Base-by-base conservation (phyloP, 2,797 vertebrate species). In the Lates japonicus region DNA sequence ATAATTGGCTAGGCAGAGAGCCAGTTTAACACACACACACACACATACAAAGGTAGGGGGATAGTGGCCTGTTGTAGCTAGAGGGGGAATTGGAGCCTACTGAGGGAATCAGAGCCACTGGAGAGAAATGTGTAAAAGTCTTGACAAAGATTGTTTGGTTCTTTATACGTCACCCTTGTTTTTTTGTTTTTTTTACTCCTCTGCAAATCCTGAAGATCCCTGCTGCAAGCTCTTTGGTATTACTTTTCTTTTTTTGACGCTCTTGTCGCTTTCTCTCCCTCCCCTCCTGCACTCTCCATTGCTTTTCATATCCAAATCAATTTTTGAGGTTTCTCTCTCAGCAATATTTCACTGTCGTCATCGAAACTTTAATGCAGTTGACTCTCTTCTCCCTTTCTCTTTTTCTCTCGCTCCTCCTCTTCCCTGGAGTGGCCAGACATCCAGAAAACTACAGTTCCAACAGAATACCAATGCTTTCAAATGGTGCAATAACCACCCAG, bases 1-100 rank as follows among this genome's bases (percentile, higher is more conserved):
- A 85, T 94, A 90, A 93, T 92, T 93, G 88, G n/a, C n/a, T 84
- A 90, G 87, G 82, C 88, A 88, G 87, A 80, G 71, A 82, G 87
- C 82, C 90, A 83, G 85, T 69, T 68, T 63, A 61, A 59, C 75
- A 79, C 83, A 83, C 76, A 78, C 65, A 60, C 41, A 61, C 52
- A 67, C 70, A n/a, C 59, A 62, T 58, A 84, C 39, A 75, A 66
- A 76, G 59, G 66, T 74, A 73, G 73, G 63, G n/a, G 73, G 81
- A 82, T 41, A 48, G 72, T n/a, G n/a, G 81, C 49, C 67, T 51
- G 72, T 33, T 77, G 79, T 67, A 80, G 83, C 73, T 74, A n/a
- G 31, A 73, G 68, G 61, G n/a, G 59, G 67, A 82, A 80, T 74
- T 58, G 3, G 31, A 83, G n/a, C n/a, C n/a, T 75, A 73, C 69